Percentiles rank a stretch among this genome's conserved stretches.
Evolutionary conservation across 2,113 vertebrate genomes (phyloP).

Genomic region (Thermophis baileyi): DNA sequence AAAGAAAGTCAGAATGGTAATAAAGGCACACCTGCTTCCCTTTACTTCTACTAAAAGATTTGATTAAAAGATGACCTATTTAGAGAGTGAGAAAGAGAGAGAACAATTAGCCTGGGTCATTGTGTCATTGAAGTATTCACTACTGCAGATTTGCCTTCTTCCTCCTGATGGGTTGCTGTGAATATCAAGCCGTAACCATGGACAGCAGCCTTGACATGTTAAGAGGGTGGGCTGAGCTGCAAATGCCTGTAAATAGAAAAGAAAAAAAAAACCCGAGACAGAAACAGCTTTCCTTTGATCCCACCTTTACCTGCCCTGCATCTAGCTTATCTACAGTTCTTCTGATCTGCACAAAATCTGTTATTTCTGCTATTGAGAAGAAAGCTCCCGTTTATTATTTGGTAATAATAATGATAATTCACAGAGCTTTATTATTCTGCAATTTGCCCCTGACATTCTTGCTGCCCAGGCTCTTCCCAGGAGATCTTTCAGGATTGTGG

Average conservation of each 20-base stretch:
- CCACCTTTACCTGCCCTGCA: not conserved
- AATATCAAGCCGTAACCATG: not conserved
- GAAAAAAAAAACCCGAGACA: not conserved
- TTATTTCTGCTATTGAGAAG: constrained; percentile 21
- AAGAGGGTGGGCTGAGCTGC: not conserved
- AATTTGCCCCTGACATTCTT: constrained; percentile 14
- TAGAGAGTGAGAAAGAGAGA: not conserved
- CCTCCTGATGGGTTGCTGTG: not conserved
- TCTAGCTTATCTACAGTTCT: constrained; percentile 21
- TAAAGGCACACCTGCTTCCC: not conserved
- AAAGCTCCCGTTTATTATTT: constrained; percentile 4
- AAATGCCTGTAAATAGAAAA: constrained; percentile 10
- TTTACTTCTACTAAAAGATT: not conserved
- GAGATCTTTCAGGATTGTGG: not conserved
- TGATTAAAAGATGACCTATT: not conserved
- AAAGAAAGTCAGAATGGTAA: not conserved
- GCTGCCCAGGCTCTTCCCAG: not conserved
- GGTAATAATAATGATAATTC: not conserved
- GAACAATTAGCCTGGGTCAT: not conserved
- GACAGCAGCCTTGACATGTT: constrained; percentile 15
- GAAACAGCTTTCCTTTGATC: constrained; percentile 27
- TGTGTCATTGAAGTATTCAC: not conserved
- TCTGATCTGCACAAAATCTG: constrained; percentile 10
- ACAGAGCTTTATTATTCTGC: not conserved
- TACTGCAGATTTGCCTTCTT: not conserved